Evolutionary conservation across 2,113 vertebrate genomes (phyloP), one percentile per base, ranked within the genome.

Genomic region (Chlamydotis undulata): DNA sequence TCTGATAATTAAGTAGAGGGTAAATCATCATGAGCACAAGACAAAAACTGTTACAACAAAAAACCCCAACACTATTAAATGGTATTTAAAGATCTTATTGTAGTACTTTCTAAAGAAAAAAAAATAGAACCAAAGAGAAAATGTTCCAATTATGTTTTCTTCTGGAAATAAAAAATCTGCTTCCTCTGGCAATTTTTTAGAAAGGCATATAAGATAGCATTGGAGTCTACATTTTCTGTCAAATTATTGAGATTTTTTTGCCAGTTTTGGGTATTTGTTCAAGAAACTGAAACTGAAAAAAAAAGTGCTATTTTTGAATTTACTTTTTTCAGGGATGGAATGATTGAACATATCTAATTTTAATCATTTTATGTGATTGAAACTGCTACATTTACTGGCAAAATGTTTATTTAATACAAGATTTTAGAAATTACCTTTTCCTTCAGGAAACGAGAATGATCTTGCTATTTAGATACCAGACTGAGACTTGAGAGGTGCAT

Each of bases 1-100:
- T 90, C 89, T 94, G 68, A 55, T 94, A 71, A 84, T 94, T 90
- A 94, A 97, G 85, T 47, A 83, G 83, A 95, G 49, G 39, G 41
- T 92, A 63, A 91, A 93, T 77, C 90, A 89, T 86, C 39, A 86
- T 83, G 47, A 79, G 65, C 84, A 69, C 15, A 85, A 89, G 79
- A 80, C 39, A 90, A 92, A 93, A 94, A n/a, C 18, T 43, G 52
- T 63, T 64, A 19, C 43, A 76, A 57, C 45, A 70, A 71, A 68
- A 68, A 4, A 0, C 2, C 22, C 26, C 11, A 41, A 31, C 2
- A 5, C 49, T 79, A 16, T 76, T 63, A 67, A 89, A 83, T 60
- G 19, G 19, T 79, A 75, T 88, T 49, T 87, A 14, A 70, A 77
- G 59, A 74, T 69, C 76, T 93, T 61, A 61, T 13, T 31, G 5